Percentiles rank a stretch among this genome's conserved stretches.
Conservation (phyloP, 2,888 invertebrate species). For the Homarus gammarus region DNA sequence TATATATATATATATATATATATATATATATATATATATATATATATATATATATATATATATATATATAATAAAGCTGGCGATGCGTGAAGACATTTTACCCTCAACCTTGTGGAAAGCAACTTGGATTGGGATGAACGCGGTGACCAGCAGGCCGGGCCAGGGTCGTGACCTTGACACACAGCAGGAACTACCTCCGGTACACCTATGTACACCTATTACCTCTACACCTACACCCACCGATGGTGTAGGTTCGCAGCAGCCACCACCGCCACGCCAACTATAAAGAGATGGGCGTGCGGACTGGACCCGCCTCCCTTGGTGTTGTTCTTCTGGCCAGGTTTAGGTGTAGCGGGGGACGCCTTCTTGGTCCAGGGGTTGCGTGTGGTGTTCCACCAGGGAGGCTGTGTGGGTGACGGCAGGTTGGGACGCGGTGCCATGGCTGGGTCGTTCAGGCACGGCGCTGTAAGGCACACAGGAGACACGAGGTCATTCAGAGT, state of each 20-base stretch:
- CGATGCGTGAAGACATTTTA: background rate
- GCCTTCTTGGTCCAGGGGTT: slow-evolving; percentile 69
- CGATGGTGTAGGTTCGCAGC: background rate
- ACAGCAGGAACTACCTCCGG: too few species aligned
- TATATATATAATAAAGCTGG: background rate
- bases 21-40: background rate
- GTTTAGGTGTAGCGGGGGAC: slow-evolving; percentile 57
- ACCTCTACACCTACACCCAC: background rate
- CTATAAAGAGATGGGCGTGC: background rate
- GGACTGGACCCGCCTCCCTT: background rate
- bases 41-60: slow-evolving; percentile 16
- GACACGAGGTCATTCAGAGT: too few species aligned
- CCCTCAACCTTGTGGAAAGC: background rate
- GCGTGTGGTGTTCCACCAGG: slow-evolving; percentile 64
- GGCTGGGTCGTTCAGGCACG: slow-evolving; percentile 60
- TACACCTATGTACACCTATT: background rate
- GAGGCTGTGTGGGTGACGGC: slow-evolving; percentile 31
- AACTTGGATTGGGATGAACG: background rate
- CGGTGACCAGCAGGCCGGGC: background rate
- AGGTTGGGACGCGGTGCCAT: slow-evolving; percentile 4
- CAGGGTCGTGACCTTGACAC: background rate
- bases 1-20: slow-evolving; percentile 34
- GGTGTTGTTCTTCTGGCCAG: slow-evolving; percentile 5
- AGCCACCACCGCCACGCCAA: background rate
- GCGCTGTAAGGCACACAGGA: slow-evolving; percentile 35